phyloP scores from a whole-genome alignment of 2,113 vertebrate genomes.

The Prolemur simus region DNA sequence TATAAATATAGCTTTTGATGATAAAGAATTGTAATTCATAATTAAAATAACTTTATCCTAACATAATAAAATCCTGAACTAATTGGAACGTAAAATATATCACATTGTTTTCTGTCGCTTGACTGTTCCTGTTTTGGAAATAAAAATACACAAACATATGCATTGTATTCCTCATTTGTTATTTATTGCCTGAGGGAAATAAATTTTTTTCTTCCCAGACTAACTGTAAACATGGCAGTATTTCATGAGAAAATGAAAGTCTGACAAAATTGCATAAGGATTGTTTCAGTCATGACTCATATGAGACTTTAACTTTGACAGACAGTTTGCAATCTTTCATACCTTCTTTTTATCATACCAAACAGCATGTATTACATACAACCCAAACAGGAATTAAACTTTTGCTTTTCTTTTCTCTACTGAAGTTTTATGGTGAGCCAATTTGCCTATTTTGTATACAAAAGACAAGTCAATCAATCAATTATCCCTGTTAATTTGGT shows the following conservation, averaged over 20 bases:
- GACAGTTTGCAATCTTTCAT: not conserved
- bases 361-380: not conserved
- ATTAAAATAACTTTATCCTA: not conserved
- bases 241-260: constrained; percentile 4
- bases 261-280: not conserved
- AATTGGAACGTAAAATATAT: constrained; percentile 1
- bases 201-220: not conserved
- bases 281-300: not conserved
- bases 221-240: not conserved
- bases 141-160: not conserved
- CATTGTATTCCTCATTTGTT: not conserved
- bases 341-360: not conserved
- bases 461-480: not conserved
- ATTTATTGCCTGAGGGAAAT: not conserved
- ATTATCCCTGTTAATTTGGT: not conserved
- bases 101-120: not conserved
- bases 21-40: not conserved
- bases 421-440: not conserved
- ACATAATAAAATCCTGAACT: not conserved
- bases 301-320: not conserved
- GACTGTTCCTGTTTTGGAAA: not conserved
- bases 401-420: not conserved
- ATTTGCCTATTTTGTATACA: not conserved
- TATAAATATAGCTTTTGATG: not conserved
- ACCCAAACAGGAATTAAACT: not conserved